Evolutionary conservation across 2,797 vertebrate genomes (phyloP), one percentile per base, ranked within the genome.

Genomic region (Apogon talboti): DNA sequence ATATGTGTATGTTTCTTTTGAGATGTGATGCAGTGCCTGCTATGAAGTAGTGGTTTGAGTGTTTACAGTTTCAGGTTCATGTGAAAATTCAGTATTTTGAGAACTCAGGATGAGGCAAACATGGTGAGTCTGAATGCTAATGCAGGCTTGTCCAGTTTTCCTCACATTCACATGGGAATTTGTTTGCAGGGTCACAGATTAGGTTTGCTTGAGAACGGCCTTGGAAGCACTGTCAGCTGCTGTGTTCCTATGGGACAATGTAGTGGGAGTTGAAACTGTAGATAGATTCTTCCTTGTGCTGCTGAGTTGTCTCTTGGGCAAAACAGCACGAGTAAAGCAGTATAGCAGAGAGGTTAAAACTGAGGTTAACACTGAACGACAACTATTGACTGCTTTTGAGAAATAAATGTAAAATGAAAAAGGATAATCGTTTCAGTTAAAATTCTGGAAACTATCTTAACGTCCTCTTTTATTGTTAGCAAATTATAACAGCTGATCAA

Each of bases 161-260:
- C 76, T 85, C 80, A 56, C 67, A 30, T 41, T 85, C 80, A 56
- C 70, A 30, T 41, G 62, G 72, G 72, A 82, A 63, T 67, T 37
- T 35, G 16, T 49, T 37, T 60, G 40, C 37, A 37, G 51, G 40
- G 54, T 53, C 44, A 50, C 35, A 65, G 72, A 75, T 82, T 46
- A 56, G 33, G 45, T 54, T 66, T 52, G 47, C 43, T 48, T 42
- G 18, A 64, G 51, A 40, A 13, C 7, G 14, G 12, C 41, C 38
- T 53, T 28, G 30, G 44, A 19, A 65, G 60, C 12, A 53, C 51
- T 53, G 19, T 15, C 44, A 74, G 37, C 44, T 62, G 7, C 45
- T 15, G 14, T 78, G 7, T 61, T 66, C 45, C 16, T 62, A 11
- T 62, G 40, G 60, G 44, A 74, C 35, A 51, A 56, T 47, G 61